Conservation (phyloP, 2,888 invertebrate genomes). For the Hyalella azteca region DNA sequence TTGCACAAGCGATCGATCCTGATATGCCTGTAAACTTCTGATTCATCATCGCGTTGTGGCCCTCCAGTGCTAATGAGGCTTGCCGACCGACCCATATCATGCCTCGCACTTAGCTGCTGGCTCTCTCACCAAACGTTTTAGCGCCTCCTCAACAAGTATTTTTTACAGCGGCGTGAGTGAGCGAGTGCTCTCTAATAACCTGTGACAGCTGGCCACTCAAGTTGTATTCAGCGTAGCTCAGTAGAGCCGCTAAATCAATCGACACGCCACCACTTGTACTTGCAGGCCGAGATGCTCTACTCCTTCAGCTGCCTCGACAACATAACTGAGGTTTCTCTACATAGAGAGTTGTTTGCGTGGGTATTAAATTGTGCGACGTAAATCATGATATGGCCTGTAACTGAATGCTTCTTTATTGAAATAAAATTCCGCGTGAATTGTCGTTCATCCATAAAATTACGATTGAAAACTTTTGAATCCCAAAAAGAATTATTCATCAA, state of each 20-base stretch:
- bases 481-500: no score
- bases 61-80: background rate
- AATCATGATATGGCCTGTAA: no score
- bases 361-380: no score
- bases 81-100: background rate
- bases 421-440: no score
- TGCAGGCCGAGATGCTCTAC: no score
- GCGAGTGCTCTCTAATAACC: slow-evolving; percentile 19
- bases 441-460: no score
- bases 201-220: slow-evolving; percentile 16
- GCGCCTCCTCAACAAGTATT: background rate
- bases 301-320: no score
- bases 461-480: no score
- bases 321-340: no score
- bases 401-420: no score
- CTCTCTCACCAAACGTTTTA: background rate
- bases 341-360: no score
- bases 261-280: no score
- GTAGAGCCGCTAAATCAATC: slow-evolving; percentile 14
- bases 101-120: background rate
- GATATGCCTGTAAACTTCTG: background rate
- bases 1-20: slow-evolving; percentile 12
- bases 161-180: background rate
- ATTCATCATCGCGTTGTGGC: background rate
- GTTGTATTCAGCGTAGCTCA: slow-evolving; percentile 1